phyloP scores from a whole-genome alignment of 2,113 vertebrate species.

The Tylochromis polylepis region DNA sequence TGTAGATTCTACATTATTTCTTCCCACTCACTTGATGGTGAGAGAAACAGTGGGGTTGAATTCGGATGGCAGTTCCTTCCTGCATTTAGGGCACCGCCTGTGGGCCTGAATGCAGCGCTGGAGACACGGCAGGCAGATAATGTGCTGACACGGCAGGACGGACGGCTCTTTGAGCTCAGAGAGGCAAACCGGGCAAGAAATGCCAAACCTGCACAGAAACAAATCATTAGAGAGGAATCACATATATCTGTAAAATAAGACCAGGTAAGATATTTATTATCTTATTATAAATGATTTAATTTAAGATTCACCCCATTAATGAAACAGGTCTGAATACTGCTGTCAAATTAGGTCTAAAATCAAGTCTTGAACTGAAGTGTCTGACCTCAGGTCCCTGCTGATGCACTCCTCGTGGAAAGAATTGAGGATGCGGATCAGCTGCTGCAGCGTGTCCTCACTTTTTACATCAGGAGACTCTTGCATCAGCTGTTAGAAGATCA shows the following conservation, averaged over 20 bases:
- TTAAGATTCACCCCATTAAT: not conserved
- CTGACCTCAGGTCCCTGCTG: conserved; percentile 60
- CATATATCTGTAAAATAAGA: no score
- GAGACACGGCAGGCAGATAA: conserved; percentile 68
- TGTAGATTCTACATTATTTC: not conserved
- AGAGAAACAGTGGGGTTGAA: conserved; percentile 44
- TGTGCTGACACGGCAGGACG: conserved; percentile 67
- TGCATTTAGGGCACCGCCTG: conserved; percentile 56
- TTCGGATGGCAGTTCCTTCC: not conserved
- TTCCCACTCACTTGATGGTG: conserved; percentile 42
- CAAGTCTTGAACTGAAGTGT: not conserved
- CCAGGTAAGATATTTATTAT: not conserved
- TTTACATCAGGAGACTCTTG: conserved; percentile 55
- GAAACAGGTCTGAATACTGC: not conserved
- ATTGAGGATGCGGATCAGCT: conserved; percentile 72
- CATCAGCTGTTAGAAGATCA: conserved; percentile 60
- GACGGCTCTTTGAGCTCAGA: conserved; percentile 51
- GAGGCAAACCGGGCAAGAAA: conserved; percentile 65
- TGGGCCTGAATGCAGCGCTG: not conserved
- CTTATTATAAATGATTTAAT: not conserved
- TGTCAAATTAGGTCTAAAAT: not conserved
- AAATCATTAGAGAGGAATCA: not conserved
- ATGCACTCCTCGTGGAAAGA: conserved; percentile 55
- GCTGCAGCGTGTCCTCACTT: conserved; percentile 29
- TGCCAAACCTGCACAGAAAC: conserved; percentile 48